Percentiles rank a stretch among this genome's conserved stretches.
Evolutionary conservation across 2,888 invertebrate species (phyloP).

Genomic region (Drosophila rellima): DNA sequence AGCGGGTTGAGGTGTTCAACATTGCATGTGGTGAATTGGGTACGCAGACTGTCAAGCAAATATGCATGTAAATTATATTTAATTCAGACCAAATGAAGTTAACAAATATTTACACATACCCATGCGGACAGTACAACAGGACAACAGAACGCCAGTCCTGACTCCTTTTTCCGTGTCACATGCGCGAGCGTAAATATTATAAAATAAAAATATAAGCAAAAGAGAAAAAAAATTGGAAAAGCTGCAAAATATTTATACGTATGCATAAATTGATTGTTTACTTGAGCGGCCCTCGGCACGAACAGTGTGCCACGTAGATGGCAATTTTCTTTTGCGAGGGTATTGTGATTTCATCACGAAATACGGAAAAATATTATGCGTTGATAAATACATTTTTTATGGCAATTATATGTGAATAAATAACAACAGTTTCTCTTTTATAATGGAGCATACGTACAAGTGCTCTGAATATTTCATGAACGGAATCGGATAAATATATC

Average conservation of each 20-base stretch:
- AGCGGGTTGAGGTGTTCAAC: slow-evolving; percentile 45
- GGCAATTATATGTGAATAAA: slow-evolving; percentile 2
- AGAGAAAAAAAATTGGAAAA: slow-evolving; percentile 20
- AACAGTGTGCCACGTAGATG: slow-evolving; percentile 8
- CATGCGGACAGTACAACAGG: slow-evolving; percentile 11
- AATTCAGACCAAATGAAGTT: slow-evolving; percentile 82
- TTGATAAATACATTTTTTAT: not conserved
- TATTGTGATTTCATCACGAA: slow-evolving; percentile 9
- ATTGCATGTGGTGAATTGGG: slow-evolving; percentile 56
- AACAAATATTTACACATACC: slow-evolving; percentile 78
- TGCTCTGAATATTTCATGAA: not conserved
- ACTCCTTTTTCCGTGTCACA: slow-evolving; percentile 36
- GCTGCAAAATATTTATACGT: slow-evolving; percentile 58
- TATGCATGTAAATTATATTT: slow-evolving; percentile 81
- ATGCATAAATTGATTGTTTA: slow-evolving; percentile 80
- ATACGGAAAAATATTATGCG: not conserved
- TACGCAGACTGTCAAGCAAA: slow-evolving; percentile 62
- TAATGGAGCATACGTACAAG: not conserved
- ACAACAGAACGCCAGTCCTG: slow-evolving; percentile 1
- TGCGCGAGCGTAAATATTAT: slow-evolving; percentile 39
- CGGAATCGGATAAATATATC: not conserved
- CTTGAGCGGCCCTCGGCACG: slow-evolving; percentile 46
- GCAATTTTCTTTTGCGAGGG: not conserved
- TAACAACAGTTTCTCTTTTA: not conserved
- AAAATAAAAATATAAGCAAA: slow-evolving; percentile 16